Evolutionary conservation across 2,888 invertebrate species (phyloP), one percentile per base, ranked within the genome.

Genomic region (Nasonia oneida): DNA sequence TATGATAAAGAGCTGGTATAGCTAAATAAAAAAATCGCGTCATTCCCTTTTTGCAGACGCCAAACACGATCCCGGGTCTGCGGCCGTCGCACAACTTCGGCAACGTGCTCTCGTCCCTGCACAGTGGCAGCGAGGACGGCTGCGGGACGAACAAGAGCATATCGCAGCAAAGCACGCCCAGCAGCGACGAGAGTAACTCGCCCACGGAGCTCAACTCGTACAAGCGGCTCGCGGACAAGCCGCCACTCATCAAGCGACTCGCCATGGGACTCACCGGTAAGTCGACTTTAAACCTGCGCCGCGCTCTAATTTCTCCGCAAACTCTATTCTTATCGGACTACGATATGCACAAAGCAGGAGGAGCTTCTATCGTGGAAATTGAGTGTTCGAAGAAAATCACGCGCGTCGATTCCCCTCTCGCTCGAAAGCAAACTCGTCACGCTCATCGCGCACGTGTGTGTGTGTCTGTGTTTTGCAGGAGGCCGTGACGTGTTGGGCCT

Each of bases 191-290:
- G 94, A 97, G 97, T 92, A 97, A 97, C 94, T 97, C 97, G 14
- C 97, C 97, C 75, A 97, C 97, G 79, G 97, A 97, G 94, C 95
- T 97, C 93, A 97, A 97, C 94, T 97, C 97, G 91, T 97, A 97
- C 94, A 96, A 97, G 92, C 95, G 97, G 90, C 95, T 97, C 92
- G 95, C 95, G 87, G 97, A 97, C 93, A 96, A 97, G 92, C 97
- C 97, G 86, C 97, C 97, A 80, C 95, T 97, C 91, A 95, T 95
- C 91, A 97, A 96, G 93, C 94, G 97, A 81, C 95, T 97, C 88
- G 96, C 97, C 79, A 96, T 97, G 95, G 97, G 97, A 1, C 94
- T 97, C 87, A 95, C 96, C 85, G 90, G 87, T 86, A 39, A 86
- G 77, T 14, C 14, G 15, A 53, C 42, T 15, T 61, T 18, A 53